Conservation (phyloP, 2,113 vertebrate genomes). For the Thymallus thymallus region DNA sequence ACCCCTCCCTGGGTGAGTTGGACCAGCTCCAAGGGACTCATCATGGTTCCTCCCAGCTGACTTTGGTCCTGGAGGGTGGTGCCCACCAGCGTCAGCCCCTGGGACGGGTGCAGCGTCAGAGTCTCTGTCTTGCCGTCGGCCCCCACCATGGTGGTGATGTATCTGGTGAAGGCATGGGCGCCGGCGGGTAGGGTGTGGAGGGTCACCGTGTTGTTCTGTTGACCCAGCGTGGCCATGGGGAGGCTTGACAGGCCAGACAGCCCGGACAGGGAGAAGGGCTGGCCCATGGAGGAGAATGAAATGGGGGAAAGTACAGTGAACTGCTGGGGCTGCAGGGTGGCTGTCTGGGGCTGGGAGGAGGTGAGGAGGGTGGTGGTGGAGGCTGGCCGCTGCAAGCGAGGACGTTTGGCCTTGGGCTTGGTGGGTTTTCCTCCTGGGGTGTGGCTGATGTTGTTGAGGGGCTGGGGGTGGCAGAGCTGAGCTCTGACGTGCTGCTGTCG, state of each 20-base stretch:
- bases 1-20: conserved; percentile 79
- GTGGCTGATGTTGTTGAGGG: conserved; percentile 77
- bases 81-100: conserved; percentile 87
- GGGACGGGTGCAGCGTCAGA: conserved; percentile 85
- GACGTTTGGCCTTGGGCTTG: conserved; percentile 82
- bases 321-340: conserved; percentile 67
- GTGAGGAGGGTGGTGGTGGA: conserved; percentile 86
- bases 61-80: conserved; percentile 82
- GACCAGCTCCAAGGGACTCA: conserved; percentile 88
- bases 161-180: conserved; percentile 86
- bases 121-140: conserved; percentile 81
- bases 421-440: conserved; percentile 78
- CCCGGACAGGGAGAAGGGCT: conserved; percentile 81
- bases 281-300: conserved; percentile 75
- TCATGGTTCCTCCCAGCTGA: conserved; percentile 76
- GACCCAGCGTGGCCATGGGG: conserved; percentile 82
- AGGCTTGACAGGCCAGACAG: conserved; percentile 42
- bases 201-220: conserved; percentile 70
- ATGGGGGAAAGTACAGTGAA: conserved; percentile 75
- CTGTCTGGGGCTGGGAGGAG: conserved; percentile 69
- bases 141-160: conserved; percentile 74
- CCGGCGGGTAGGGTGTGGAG: conserved; percentile 76
- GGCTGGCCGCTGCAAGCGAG: conserved; percentile 88
- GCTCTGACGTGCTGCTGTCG: conserved; percentile 81
- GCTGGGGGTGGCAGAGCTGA: conserved; percentile 80